These are phyloP conservation scores for Chloroclystis v-ata DNA, from an alignment of 2,888 invertebrate species.

Conservation along the genomic window DNA sequence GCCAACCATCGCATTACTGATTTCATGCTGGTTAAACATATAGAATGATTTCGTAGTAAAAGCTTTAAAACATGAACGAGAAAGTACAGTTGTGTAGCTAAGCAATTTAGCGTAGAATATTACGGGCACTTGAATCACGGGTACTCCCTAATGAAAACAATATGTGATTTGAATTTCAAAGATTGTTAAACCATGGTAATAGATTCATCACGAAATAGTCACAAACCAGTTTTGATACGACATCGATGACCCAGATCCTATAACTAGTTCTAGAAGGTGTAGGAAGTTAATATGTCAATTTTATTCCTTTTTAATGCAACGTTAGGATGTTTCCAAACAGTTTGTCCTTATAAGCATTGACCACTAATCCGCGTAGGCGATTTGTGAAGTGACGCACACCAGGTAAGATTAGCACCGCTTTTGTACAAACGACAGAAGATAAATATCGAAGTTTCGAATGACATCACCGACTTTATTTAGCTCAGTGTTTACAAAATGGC, in stretches of 20 bases:
- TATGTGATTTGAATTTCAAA: too few species aligned
- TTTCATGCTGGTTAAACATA: neutral
- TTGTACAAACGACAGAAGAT: conserved; percentile 47
- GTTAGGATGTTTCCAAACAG: conserved; percentile 32
- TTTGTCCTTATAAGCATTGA: conserved; percentile 42
- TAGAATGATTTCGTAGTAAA: too few species aligned
- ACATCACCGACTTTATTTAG: conserved; percentile 60
- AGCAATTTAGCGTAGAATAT: too few species aligned
- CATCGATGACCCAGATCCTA: conserved; percentile 22
- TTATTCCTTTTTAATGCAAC: conserved; percentile 1
- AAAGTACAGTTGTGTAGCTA: too few species aligned
- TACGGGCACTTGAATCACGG: too few species aligned
- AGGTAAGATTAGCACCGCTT: conserved; percentile 40
- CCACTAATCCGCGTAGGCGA: conserved; percentile 46
- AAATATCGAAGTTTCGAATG: conserved; percentile 40
- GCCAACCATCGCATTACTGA: neutral
- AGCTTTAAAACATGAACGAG: too few species aligned
- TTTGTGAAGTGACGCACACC: conserved; percentile 48
- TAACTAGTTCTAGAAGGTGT: conserved; percentile 14
- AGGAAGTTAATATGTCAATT: conserved; percentile 11
- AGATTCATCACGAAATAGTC: neutral
- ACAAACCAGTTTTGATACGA: neutral
- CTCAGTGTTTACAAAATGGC: conserved; percentile 47
- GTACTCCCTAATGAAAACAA: too few species aligned
- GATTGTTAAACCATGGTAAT: too few species aligned